Conservation (phyloP, 2,888 invertebrate species). For the Drosophila dives region DNA sequence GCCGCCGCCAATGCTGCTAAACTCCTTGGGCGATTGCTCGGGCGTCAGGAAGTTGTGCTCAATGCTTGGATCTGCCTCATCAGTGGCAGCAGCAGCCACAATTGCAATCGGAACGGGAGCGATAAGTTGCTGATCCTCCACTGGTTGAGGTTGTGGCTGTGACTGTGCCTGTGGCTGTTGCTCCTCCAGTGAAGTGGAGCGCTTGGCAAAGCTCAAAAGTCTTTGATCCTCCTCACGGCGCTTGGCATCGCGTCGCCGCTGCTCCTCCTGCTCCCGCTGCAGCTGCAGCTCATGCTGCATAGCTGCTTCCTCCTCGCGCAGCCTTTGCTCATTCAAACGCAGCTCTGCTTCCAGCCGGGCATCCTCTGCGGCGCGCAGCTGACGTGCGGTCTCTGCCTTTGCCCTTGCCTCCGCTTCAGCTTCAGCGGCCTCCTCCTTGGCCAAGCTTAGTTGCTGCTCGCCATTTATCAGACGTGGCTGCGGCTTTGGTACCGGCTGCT, state of each 20-base stretch:
- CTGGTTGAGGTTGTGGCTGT: not conserved
- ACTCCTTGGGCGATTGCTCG: conserved; percentile 74
- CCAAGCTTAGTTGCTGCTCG: conserved; percentile 37
- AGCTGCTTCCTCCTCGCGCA: conserved; percentile 72
- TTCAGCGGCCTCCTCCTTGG: conserved; percentile 24
- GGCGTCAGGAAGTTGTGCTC: conserved; percentile 81
- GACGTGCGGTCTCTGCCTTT: conserved; percentile 32
- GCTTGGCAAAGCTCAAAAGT: conserved; percentile 74
- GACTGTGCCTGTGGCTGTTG: conserved; percentile 2
- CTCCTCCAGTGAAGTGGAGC: conserved; percentile 62
- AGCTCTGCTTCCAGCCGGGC: conserved; percentile 71
- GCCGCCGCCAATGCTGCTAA: conserved; percentile 45
- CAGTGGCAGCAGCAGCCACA: not conserved
- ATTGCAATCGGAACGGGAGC: not conserved
- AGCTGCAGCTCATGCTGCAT: conserved; percentile 65
- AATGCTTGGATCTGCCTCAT: conserved; percentile 34
- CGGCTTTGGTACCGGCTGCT: conserved; percentile 39
- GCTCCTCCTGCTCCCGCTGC: conserved; percentile 65
- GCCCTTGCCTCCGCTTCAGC: conserved; percentile 4
- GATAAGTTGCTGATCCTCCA: not conserved
- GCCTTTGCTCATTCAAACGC: conserved; percentile 66
- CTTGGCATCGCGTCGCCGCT: conserved; percentile 76
- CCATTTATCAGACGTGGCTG: conserved; percentile 51
- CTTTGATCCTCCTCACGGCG: conserved; percentile 79
- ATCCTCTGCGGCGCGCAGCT: conserved; percentile 69